These are phyloP conservation scores for Stratiomys singularior DNA, from an alignment of 2,888 invertebrate species.

Conservation along the genomic window DNA sequence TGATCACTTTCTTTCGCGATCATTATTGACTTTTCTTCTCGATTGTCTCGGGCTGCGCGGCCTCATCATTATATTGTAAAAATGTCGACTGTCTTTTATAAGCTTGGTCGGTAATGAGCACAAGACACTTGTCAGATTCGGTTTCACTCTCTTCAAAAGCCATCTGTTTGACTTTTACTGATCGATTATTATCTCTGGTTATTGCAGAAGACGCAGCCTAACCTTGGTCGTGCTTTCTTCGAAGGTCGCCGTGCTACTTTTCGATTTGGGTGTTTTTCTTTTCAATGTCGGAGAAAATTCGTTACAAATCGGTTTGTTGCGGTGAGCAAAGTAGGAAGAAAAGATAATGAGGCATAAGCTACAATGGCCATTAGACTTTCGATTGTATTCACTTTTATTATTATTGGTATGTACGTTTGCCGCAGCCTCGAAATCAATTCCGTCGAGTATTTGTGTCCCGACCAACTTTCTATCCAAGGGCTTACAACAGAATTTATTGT, in stretches of 20 bases:
- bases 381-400: no score
- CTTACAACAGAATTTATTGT: no score
- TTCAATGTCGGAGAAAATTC: background rate
- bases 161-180: slow-evolving; percentile 43
- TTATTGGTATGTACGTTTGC: no score
- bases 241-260: slow-evolving; percentile 47
- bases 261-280: background rate
- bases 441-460: no score
- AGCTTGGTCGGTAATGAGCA: slow-evolving; percentile 38
- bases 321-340: background rate
- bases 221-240: slow-evolving; percentile 52
- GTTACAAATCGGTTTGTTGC: background rate
- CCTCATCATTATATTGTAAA: slow-evolving; percentile 40
- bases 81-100: slow-evolving; percentile 39
- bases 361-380: no score
- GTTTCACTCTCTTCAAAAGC: slow-evolving; percentile 49
- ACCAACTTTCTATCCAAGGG: no score
- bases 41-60: slow-evolving; percentile 41
- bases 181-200: slow-evolving; percentile 20
- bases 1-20: slow-evolving; percentile 51
- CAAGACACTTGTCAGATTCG: slow-evolving; percentile 49
- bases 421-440: no score
- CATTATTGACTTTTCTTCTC: slow-evolving; percentile 50
- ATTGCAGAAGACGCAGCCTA: slow-evolving; percentile 47
- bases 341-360: no score